These are phyloP conservation scores for Ptychoptera albimana DNA, from an alignment of 2,888 invertebrate genomes.

Conservation along the genomic window DNA sequence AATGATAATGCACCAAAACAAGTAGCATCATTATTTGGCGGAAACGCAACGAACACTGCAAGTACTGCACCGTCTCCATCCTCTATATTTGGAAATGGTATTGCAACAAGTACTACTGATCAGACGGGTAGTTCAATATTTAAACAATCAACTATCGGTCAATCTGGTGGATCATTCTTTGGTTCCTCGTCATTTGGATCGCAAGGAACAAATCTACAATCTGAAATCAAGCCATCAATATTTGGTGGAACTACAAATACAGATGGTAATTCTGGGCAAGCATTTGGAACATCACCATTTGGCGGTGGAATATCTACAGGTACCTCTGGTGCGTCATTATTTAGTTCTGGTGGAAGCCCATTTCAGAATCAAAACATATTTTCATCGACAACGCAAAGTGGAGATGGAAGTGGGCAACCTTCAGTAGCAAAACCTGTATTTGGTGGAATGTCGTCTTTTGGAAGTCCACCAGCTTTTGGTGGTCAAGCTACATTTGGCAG, in stretches of 20 bases:
- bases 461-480: constrained; percentile 15
- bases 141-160: not conserved
- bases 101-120: not conserved
- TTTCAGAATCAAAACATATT: no score
- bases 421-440: not conserved
- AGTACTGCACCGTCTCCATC: not conserved
- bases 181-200: not conserved
- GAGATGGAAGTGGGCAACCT: constrained; percentile 16
- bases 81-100: not conserved
- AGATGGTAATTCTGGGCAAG: not conserved
- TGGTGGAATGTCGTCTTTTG: constrained; percentile 10
- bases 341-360: not conserved
- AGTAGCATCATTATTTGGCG: not conserved
- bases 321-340: not conserved
- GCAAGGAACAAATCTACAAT: not conserved
- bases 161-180: not conserved
- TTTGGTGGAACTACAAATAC: constrained; percentile 3
- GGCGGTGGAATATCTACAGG: not conserved
- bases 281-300: not conserved
- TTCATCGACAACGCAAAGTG: constrained; percentile 20
- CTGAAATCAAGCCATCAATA: constrained; percentile 1
- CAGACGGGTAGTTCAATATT: not conserved
- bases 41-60: not conserved
- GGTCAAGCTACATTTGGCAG: constrained; percentile 23
- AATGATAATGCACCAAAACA: not conserved